Conservation (phyloP, 2,113 vertebrate genomes). For the Arenaria interpres region DNA sequence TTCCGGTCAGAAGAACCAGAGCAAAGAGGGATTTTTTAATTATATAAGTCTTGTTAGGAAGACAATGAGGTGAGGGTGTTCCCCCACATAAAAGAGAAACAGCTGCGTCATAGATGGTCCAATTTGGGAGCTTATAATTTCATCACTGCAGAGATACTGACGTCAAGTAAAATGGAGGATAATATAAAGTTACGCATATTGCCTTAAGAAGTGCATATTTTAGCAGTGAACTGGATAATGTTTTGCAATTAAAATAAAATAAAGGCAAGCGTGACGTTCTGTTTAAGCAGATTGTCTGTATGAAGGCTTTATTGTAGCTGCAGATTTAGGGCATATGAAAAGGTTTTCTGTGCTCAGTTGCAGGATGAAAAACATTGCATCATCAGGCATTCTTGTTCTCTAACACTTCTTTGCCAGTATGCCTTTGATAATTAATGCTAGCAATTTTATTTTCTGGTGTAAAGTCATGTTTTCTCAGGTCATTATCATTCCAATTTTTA, state of each 20-base stretch:
- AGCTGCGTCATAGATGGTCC: constrained; percentile 35
- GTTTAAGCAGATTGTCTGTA: constrained; percentile 74
- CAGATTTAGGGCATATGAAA: constrained; percentile 79
- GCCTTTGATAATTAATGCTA: constrained; percentile 67
- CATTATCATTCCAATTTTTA: constrained; percentile 58
- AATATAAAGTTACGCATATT: constrained; percentile 34
- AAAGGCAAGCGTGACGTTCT: constrained; percentile 69
- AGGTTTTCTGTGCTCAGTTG: constrained; percentile 78
- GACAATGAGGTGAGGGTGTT: constrained; percentile 37
- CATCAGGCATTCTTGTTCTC: constrained; percentile 73
- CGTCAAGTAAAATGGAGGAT: constrained; percentile 56
- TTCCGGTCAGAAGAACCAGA: not conserved
- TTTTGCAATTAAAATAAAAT: constrained; percentile 73
- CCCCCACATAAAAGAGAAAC: not conserved
- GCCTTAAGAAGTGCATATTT: constrained; percentile 58
- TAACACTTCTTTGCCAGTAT: constrained; percentile 66
- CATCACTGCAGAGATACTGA: constrained; percentile 21
- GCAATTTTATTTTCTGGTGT: constrained; percentile 71
- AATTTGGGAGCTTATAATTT: constrained; percentile 38
- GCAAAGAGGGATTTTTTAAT: not conserved
- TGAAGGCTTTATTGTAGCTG: constrained; percentile 75
- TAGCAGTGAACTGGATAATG: constrained; percentile 49
- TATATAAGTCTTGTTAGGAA: constrained; percentile 7
- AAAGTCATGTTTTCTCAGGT: constrained; percentile 69
- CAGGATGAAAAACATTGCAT: constrained; percentile 77